Base-by-base conservation (phyloP, 2,113 vertebrate genomes). In the Puma concolor region DNA sequence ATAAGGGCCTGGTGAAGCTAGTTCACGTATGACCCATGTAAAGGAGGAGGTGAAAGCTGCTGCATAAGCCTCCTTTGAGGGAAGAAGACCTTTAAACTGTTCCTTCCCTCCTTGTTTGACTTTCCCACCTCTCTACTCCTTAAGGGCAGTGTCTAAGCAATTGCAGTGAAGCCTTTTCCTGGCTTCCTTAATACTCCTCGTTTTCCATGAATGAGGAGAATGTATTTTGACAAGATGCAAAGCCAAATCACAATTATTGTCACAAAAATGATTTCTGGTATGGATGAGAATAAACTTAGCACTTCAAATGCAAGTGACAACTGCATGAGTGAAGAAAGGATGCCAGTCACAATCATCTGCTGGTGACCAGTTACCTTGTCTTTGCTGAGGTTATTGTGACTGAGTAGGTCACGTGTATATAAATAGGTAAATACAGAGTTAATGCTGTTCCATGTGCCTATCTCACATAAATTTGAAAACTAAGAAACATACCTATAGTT, bases 1-100 rank as follows among this genome's bases (percentile, higher is more conserved):
- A 1, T n/a, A 4, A n/a, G 81, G 81, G 21, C 41, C 64, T 76
- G 3, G 29, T n/a, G 10, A 41, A 50, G 50, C 72, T 36, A 69
- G 71, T 60, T n/a, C 11, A 0, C 4, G 0, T 17, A 54, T 13
- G 17, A 0, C 25, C 38, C 33, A 57, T 88, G 3, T 41, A 11
- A 67, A 64, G 54, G 50, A 88, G 7, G n/a, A 57, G 27, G 9
- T 4, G 50, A 48, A 83, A 44, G 5, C 83, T 48, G 9, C 36
- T 50, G 33, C 29, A 7, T 27, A 67, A 64, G 27, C 36, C 48
- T 0, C 25, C 36, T 83, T 80, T 52, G 81, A 77, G 27, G 44
- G 54, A 31, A 5, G 57, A 48, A 71, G 69, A 36, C 41, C 31
- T 84, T 88, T 96, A 48, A 64, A 19, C 25, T 64, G 10, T 31